phyloP scores from a whole-genome alignment of 2,888 invertebrate species.

The Plagodis dolabraria region DNA sequence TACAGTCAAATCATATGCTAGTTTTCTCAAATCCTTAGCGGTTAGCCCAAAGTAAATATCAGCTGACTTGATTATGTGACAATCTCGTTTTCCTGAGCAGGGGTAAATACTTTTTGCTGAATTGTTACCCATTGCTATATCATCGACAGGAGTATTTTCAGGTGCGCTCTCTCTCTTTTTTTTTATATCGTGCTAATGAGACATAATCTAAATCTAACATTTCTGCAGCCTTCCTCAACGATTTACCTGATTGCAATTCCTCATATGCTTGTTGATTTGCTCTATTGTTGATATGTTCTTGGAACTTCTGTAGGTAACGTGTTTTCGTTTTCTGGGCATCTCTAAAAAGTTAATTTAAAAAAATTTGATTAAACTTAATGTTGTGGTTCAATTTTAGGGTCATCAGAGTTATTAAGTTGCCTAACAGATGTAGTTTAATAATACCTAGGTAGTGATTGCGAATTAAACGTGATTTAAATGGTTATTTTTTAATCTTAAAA shows the following conservation, averaged over 20 bases:
- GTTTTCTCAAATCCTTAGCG: slow-evolving; percentile 14
- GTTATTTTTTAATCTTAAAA: no score
- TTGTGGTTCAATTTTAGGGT: no score
- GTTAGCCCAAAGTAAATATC: slow-evolving; percentile 21
- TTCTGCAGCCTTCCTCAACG: neutral
- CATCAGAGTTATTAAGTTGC: no score
- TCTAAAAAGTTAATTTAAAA: neutral
- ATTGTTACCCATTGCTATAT: slow-evolving; percentile 26
- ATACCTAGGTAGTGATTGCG: no score
- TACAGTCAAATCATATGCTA: slow-evolving; percentile 13
- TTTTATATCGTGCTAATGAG: no score
- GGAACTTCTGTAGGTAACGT: slow-evolving; percentile 1
- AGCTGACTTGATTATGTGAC: slow-evolving; percentile 15
- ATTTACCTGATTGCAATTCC: neutral
- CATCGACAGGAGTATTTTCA: no score
- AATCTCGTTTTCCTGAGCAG: slow-evolving; percentile 19
- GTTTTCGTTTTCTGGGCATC: neutral
- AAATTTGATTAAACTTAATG: no score
- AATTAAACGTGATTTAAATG: no score
- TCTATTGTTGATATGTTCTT: neutral
- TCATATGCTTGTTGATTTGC: neutral
- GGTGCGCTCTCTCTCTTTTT: no score
- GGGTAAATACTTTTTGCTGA: slow-evolving; percentile 26
- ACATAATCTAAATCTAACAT: no score
- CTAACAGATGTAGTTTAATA: no score